phyloP scores from a whole-genome alignment of 2,888 invertebrate species.

The Eumerus sabulonum region DNA sequence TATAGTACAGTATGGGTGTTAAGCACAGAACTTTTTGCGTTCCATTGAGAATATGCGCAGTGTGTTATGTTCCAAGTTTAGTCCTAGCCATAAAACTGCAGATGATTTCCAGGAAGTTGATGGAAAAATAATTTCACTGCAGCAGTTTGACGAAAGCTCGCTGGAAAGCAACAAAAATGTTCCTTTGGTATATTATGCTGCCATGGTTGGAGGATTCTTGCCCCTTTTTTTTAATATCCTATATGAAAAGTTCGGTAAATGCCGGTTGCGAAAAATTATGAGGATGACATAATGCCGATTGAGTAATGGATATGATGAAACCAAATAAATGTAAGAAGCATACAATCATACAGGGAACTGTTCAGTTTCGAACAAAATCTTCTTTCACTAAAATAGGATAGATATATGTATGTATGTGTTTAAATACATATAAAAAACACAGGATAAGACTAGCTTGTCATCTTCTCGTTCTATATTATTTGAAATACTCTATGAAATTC shows the following conservation, averaged over 20 bases:
- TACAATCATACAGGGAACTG: too few species aligned
- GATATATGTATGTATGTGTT: too few species aligned
- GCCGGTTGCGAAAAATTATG: slow-evolving; percentile 64
- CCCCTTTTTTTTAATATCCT: slow-evolving; percentile 52
- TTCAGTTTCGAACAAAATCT: too few species aligned
- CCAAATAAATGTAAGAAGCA: slow-evolving; percentile 53
- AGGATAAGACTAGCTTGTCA: too few species aligned
- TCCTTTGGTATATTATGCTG: slow-evolving; percentile 51
- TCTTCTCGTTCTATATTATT: too few species aligned
- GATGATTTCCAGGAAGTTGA: slow-evolving; percentile 56
- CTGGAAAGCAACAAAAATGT: slow-evolving; percentile 2
- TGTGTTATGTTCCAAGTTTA: slow-evolving; percentile 44
- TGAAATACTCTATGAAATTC: slow-evolving; percentile 14
- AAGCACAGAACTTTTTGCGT: slow-evolving; percentile 16
- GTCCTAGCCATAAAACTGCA: slow-evolving; percentile 62
- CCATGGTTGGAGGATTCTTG: slow-evolving; percentile 36
- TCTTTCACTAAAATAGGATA: too few species aligned
- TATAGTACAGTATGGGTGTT: not conserved
- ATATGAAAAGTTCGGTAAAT: slow-evolving; percentile 58
- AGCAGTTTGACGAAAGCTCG: slow-evolving; percentile 60
- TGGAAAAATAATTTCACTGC: slow-evolving; percentile 68
- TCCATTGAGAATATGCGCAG: slow-evolving; percentile 54
- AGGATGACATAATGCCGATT: slow-evolving; percentile 67
- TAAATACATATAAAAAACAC: too few species aligned
- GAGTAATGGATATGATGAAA: slow-evolving; percentile 67